These are phyloP conservation scores for Cetoscarus ocellatus DNA, from an alignment of 2,797 vertebrate species.

Conservation along the genomic window DNA sequence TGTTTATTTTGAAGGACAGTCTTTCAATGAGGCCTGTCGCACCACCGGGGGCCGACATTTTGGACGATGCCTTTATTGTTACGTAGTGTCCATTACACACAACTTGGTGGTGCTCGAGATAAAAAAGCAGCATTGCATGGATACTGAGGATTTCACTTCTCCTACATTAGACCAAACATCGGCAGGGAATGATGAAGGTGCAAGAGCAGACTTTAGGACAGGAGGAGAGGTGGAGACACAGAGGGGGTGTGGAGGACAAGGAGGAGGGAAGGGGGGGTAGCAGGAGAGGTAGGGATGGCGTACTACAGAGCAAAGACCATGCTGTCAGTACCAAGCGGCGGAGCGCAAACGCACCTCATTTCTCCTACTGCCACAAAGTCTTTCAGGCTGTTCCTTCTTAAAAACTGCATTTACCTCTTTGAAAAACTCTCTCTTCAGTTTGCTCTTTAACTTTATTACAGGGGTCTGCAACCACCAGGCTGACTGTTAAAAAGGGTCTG, in stretches of 20 bases:
- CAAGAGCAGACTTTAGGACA: constrained; percentile 55
- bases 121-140: constrained; percentile 78
- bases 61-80: constrained; percentile 50
- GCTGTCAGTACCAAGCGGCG: constrained; percentile 58
- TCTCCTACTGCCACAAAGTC: constrained; percentile 62
- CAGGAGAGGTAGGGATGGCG: constrained; percentile 29
- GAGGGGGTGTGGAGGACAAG: constrained; percentile 11
- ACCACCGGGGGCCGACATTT: constrained; percentile 28
- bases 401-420: constrained; percentile 41
- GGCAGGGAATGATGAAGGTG: constrained; percentile 63
- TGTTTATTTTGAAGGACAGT: constrained; percentile 28
- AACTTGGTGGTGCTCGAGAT: constrained; percentile 61
- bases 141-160: constrained; percentile 63
- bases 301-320: constrained; percentile 50
- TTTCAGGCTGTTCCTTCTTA: constrained; percentile 46
- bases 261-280: constrained; percentile 10
- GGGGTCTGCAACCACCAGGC: too few species aligned
- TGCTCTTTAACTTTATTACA: constrained; percentile 2
- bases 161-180: constrained; percentile 43
- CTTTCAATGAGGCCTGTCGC: constrained; percentile 37
- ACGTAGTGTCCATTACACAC: constrained; percentile 31
- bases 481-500: too few species aligned
- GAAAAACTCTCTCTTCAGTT: constrained; percentile 23
- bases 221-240: constrained; percentile 39
- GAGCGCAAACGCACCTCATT: constrained; percentile 54